Percentiles rank a stretch among this genome's conserved stretches.
These are phyloP conservation scores for Oscheius myriophilus DNA, from an alignment of 2,888 invertebrate species.

Conservation along the genomic window DNA sequence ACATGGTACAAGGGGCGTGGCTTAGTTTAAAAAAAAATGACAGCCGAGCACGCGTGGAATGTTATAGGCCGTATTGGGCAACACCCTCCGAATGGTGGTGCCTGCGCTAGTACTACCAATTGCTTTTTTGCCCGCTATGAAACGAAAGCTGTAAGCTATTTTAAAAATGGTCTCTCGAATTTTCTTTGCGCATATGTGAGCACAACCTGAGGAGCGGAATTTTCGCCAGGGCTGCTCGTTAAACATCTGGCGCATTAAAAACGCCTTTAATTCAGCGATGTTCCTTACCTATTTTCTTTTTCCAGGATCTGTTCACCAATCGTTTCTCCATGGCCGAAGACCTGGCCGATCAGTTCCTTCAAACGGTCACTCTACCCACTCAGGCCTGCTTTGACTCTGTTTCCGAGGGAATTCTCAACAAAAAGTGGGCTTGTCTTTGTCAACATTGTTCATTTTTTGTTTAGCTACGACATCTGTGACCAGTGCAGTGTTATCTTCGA, in stretches of 20 bases:
- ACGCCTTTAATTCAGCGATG: neutral
- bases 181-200: too few species aligned
- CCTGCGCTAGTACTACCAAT: too few species aligned
- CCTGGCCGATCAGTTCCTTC: neutral
- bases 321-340: neutral
- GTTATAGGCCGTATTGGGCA: too few species aligned
- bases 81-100: too few species aligned
- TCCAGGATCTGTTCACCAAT: neutral
- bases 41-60: too few species aligned
- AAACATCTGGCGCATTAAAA: too few species aligned
- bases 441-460: neutral
- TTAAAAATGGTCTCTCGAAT: too few species aligned
- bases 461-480: conserved; percentile 17
- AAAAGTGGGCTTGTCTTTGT: conserved; percentile 5
- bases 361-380: conserved; percentile 9
- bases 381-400: conserved; percentile 10
- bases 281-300: too few species aligned
- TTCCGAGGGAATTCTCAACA: conserved; percentile 10
- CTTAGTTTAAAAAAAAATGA: too few species aligned
- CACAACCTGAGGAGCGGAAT: neutral
- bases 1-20: too few species aligned
- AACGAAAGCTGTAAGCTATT: too few species aligned
- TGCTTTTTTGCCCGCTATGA: too few species aligned
- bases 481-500: neutral
- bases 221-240: neutral